A percentile compares a stretch with the other conserved stretches of the same genome.
Conservation (phyloP, 2,113 vertebrate genomes). For the Capra hircus region DNA sequence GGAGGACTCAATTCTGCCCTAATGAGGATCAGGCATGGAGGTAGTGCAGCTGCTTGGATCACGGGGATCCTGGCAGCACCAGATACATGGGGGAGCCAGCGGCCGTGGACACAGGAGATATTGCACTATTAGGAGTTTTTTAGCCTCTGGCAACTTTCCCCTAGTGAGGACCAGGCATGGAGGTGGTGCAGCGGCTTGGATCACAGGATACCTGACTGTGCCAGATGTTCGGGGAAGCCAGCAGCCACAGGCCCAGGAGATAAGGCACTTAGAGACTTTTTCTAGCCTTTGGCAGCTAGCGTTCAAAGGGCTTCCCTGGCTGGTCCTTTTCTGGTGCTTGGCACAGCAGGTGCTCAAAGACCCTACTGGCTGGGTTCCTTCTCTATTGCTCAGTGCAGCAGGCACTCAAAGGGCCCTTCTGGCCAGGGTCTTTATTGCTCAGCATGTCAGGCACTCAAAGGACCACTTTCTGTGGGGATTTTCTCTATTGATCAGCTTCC, state of each 20-base stretch:
- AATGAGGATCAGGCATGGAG: not conserved
- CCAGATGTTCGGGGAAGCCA: not conserved
- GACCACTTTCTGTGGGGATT: not conserved
- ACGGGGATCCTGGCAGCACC: not conserved
- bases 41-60: not conserved
- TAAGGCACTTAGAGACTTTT: not conserved
- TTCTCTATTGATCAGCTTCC: not conserved
- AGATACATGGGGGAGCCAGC: not conserved
- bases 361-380: not conserved
- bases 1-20: not conserved
- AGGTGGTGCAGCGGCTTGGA: not conserved
- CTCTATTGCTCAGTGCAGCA: not conserved
- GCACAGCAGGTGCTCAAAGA: not conserved
- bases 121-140: not conserved
- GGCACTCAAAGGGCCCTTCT: not conserved
- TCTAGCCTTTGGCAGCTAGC: not conserved
- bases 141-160: not conserved
- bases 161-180: not conserved
- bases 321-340: not conserved
- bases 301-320: not conserved
- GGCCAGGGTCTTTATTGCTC: not conserved
- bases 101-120: not conserved
- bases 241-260: not conserved
- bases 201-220: not conserved
- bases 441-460: accelerated